Base-by-base conservation (phyloP, 2,113 vertebrate species). In the Odontophorus gujanensis region DNA sequence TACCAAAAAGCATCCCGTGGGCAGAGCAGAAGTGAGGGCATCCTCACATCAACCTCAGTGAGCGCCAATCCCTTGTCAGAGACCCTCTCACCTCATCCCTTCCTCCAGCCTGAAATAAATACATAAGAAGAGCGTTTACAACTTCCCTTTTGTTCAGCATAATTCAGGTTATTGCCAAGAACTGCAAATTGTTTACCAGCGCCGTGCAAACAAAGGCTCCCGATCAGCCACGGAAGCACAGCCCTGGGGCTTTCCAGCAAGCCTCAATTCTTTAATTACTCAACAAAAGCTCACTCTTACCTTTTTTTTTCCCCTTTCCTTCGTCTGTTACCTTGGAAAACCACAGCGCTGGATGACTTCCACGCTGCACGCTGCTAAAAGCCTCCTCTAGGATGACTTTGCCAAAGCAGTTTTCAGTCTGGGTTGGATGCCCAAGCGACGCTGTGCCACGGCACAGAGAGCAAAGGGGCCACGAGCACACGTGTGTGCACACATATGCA, bases 221-320 rank as follows among this genome's bases (percentile, higher is more conserved):
- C 0, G 34, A 87, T 92, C 92, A 93, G 86, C 65, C 34, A 7
- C 69, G 61, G 82, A 92, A 91, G 69, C 61, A 30, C 71, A 92
- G 90, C 95, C 92, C 82, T 76, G 66, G 92, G 95, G 93, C 92
- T 89, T 93, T 88, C 85, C 83, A 95, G 80, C 28, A 71, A 92
- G 83, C 48, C 47, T 20, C 55, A 90, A 81, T 94, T 89, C 94
- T 90, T 96, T 95, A 93, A 96, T 96, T 94, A 95, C 94, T 93
- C 89, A 89, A 94, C 88, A 90, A 93, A 92, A 89, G 36, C 92
- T 90, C 69, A 25, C 15, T 5, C 75, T 91, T 80, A 67, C 77
- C 65, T 69, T 87, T 43, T 48, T 38, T 34, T 20, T 34, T 11
- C 20, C 13, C 28, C 25, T 57, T 61, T 78, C 36, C 47, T 32